These are phyloP conservation scores for Lamproptera curius DNA, from an alignment of 2,888 invertebrate genomes.

Conservation along the genomic window DNA sequence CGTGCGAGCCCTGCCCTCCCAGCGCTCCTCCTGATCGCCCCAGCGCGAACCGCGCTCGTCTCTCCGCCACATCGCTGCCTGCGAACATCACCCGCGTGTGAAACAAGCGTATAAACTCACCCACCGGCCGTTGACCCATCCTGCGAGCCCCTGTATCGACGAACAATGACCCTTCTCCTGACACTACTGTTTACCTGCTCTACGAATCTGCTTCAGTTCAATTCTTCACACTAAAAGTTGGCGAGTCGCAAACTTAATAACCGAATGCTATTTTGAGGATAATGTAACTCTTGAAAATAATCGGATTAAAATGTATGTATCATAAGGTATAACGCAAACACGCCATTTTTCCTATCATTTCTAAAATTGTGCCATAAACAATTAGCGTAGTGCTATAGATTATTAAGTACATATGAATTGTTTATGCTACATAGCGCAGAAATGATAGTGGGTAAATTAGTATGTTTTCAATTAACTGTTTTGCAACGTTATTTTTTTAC, in stretches of 20 bases:
- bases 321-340: background rate
- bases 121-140: conserved; percentile 33
- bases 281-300: background rate
- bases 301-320: conserved; percentile 7
- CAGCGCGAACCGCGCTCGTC: conserved; percentile 57
- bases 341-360: conserved; percentile 15
- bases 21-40: conserved; percentile 39
- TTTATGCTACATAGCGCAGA: no score
- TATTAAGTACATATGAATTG: no score
- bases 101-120: conserved; percentile 53
- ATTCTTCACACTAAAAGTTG: conserved; percentile 4
- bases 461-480: no score
- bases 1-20: conserved; percentile 43
- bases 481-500: no score
- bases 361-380: background rate
- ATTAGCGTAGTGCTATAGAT: no score
- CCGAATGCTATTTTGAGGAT: background rate
- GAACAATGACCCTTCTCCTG: conserved; percentile 39
- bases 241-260: background rate
- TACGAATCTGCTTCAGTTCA: conserved; percentile 16
- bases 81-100: conserved; percentile 62
- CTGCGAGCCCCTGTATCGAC: conserved; percentile 19
- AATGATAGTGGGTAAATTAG: no score
- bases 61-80: conserved; percentile 67
- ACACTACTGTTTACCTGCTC: conserved; percentile 54